Evolutionary conservation across 1,140 invertebrate genomes (phyloP), one percentile per base, ranked within the genome.

Genomic region (Drosophila lowei): DNA sequence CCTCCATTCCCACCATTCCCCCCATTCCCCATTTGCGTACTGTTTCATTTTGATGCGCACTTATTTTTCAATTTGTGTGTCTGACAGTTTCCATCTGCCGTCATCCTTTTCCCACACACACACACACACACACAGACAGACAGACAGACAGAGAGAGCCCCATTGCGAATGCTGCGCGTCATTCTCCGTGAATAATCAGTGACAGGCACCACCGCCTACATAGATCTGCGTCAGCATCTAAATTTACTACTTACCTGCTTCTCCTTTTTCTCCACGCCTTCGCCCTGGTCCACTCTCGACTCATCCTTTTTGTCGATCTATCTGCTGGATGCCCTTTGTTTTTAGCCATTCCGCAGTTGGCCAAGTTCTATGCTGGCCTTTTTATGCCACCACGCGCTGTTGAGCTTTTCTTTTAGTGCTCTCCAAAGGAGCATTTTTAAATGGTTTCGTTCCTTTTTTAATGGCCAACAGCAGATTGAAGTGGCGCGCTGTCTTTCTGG

Each of bases 1-100:
- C 50, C 42, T 49, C 34, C 25, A 42, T 46, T 13, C 7, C 38
- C 46, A 34, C 48, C 48, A 25, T 25, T 25, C 11, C 48, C 28
- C 16, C 8, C 30, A 11, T 16, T 46, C 28, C 50, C 34, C 52
- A 56, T 44, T 47, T 56, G 54, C 57, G 46, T 42, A 38, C n/a
- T 57, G 74, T 62, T 73, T 72, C 68, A 67, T 72, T 78, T 78
- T 72, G 76, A 78, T 67, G 75, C 64, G 72, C 78, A 81, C 66
- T 65, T 81, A 81, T 81, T 77, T 81, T 81, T 81, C 73, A 81
- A 81, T 73, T 81, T 80, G 63, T 59, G 73, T 72, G 78, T 72
- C 67, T 70, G 48, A 46, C 56, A 54, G 50, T 48, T 44, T 46
- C 21, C 21, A 30, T 44, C 43, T 11, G 11, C n/a, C 13, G 11